Conservation (phyloP, 2,797 vertebrate genomes). For the Sebastes goodei region DNA sequence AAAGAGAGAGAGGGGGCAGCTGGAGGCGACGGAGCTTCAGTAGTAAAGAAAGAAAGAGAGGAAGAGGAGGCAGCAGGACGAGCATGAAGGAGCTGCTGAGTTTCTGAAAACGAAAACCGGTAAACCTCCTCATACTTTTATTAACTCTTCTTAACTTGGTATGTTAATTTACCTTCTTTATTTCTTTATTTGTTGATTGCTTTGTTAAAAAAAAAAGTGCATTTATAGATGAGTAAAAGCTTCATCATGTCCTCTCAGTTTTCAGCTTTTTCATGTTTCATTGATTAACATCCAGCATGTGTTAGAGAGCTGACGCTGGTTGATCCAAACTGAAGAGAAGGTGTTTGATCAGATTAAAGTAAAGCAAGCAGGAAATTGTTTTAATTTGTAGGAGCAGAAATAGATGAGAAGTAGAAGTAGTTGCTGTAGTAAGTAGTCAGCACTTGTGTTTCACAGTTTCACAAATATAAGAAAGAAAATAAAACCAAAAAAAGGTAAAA, state of each 20-base stretch:
- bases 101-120: conserved; percentile 46
- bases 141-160: background rate
- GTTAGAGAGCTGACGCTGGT: background rate
- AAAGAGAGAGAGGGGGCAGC: conserved; percentile 33
- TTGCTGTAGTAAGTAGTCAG: no score
- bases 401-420: no score
- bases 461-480: no score
- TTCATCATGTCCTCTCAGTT: background rate
- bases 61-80: conserved; percentile 35
- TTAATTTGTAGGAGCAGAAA: no score
- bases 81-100: conserved; percentile 53
- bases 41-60: background rate
- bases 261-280: background rate
- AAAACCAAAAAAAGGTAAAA: no score
- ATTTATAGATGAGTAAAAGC: background rate
- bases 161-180: no score
- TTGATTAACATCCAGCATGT: background rate
- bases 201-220: no score
- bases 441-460: no score
- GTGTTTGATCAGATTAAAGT: no score
- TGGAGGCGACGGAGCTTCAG: conserved; percentile 31
- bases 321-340: background rate
- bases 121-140: conserved; percentile 23
- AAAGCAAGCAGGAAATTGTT: no score
- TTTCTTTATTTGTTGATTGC: no score